Base-by-base conservation (phyloP, 2,113 vertebrate species). In the Lepus timidus region DNA sequence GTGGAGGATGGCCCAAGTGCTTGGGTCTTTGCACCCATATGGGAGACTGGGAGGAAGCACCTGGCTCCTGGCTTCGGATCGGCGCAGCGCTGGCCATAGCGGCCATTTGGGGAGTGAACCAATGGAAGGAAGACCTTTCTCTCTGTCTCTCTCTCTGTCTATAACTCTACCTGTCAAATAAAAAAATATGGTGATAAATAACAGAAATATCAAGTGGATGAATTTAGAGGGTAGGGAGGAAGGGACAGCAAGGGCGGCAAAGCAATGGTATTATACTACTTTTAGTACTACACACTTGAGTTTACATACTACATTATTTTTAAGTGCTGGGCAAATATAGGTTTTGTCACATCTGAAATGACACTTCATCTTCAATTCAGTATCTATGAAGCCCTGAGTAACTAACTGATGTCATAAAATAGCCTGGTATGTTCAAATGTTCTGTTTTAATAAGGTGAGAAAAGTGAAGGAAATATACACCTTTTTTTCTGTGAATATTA, bases 261-360 rank as follows among this genome's bases (percentile, higher is more conserved):
- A 80, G 44, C 2, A 20, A 92, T 62, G 52, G 55, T 31, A 20
- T 83, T 68, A 65, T 58, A 52, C 16, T 31, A 78, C 52, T 93
- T 75, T 87, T 71, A 88, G 27, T 39, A 61, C 49, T 52, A 44
- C 44, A 44, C 44, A 61, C 51, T 70, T 83, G 81, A 78, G 52
- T 87, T 86, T 25, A 78, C 70, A 79, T 68, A 3, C 39, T 65
- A 84, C 44, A 84, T 65, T 51, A 52, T 10, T 87, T 96, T 90
- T 65, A 87, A 95, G 67, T 44, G 75, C 52, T 87, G 68, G 39
- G 44, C 17, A 64, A 84, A 84, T 58, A 25, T 83, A 74, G 31
- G 25, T 52, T 71, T 84, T 80, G 71, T 70, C 70, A 94, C 39
- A 83, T 84, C n/a, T 79, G 29, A 92, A 92, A 89, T 94, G 76